phyloP scores from a whole-genome alignment of 2,113 vertebrate species.

The Vidua macroura region DNA sequence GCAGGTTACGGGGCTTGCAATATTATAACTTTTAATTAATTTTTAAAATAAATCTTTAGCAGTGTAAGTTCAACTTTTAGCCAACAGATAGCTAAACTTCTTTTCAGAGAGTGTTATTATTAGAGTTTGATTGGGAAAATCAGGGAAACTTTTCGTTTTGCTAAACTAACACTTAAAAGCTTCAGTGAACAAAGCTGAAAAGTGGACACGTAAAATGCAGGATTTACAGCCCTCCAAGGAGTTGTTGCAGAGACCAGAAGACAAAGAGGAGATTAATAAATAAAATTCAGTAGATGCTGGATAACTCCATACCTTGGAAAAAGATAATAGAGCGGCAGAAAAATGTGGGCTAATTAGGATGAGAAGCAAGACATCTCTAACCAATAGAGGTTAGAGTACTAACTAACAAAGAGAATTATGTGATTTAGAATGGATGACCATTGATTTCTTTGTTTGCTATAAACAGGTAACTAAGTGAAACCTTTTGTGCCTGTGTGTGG shows the following conservation, averaged over 20 bases:
- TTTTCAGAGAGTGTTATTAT: neutral
- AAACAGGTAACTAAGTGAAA: too few species aligned
- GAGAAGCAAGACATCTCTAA: neutral
- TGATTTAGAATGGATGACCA: neutral
- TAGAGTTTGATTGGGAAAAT: neutral
- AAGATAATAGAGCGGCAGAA: neutral
- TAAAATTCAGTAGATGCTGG: neutral
- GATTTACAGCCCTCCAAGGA: too few species aligned
- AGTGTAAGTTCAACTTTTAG: neutral
- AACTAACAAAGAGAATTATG: too few species aligned
- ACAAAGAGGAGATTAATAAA: neutral
- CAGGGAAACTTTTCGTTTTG: neutral
- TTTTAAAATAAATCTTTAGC: neutral
- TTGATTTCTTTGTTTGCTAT: neutral
- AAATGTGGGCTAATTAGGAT: neutral
- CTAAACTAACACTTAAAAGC: too few species aligned
- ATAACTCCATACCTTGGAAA: neutral
- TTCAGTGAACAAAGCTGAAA: neutral
- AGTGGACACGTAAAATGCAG: neutral
- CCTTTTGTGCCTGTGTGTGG: neutral
- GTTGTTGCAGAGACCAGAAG: neutral
- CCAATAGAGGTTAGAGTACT: neutral
- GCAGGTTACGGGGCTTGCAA: too few species aligned
- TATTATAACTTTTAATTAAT: neutral
- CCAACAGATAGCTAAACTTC: too few species aligned